phyloP scores from a whole-genome alignment of 2,888 invertebrate species.

The Hecatera dysodea region DNA sequence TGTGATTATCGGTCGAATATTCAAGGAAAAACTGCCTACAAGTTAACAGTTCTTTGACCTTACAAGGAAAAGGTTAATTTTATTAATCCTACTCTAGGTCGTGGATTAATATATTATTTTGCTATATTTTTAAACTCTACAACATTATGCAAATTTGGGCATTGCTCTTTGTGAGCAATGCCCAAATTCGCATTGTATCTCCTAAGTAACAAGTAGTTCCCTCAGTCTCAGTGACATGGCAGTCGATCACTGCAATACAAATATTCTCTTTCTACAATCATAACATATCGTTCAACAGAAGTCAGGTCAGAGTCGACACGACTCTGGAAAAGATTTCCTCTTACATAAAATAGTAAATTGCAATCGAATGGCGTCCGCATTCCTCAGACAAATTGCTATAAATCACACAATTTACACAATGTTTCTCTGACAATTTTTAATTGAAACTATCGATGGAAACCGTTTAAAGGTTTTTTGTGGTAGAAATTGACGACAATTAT shows the following conservation, averaged over 20 bases:
- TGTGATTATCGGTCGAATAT: slow-evolving; percentile 26
- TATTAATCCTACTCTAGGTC: slow-evolving; percentile 36
- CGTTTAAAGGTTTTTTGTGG: slow-evolving; percentile 8
- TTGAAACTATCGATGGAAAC: slow-evolving; percentile 9
- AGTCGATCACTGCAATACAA: not conserved
- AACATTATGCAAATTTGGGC: not conserved
- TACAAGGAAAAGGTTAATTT: slow-evolving; percentile 44
- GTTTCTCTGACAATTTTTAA: slow-evolving; percentile 30
- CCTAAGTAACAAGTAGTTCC: not conserved
- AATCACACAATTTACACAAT: slow-evolving; percentile 13
- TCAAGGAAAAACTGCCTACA: not conserved
- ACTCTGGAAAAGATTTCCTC: slow-evolving; percentile 40
- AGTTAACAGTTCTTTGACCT: slow-evolving; percentile 22
- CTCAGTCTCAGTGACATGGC: not conserved
- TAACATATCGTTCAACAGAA: slow-evolving; percentile 9
- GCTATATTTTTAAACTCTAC: slow-evolving; percentile 1
- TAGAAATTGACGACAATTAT: slow-evolving; percentile 14
- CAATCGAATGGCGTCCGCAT: slow-evolving; percentile 43
- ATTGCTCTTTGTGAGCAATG: not conserved
- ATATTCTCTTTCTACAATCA: slow-evolving; percentile 12
- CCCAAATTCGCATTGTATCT: too few relatives aligned
- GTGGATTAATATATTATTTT: not conserved
- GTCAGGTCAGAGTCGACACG: not conserved
- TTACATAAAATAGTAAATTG: slow-evolving; percentile 44
- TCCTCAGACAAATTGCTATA: slow-evolving; percentile 13